Percentiles rank a stretch among this genome's conserved stretches.
Evolutionary conservation across 2,888 invertebrate genomes (phyloP).

Genomic region (Apocheima hispidaria): DNA sequence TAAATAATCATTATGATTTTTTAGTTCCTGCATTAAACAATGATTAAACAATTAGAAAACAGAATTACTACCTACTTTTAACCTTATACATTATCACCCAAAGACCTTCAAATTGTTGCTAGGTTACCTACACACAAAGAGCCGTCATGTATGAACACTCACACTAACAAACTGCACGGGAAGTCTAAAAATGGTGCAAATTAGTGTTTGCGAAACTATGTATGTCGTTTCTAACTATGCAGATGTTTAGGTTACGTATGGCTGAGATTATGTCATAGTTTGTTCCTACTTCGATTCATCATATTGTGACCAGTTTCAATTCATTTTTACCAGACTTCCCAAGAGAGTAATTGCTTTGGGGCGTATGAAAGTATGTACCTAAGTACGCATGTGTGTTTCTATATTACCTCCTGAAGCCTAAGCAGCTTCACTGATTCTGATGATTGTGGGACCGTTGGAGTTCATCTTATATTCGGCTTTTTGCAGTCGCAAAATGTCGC

Average conservation of each 20-base stretch:
- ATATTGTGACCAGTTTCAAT: no score
- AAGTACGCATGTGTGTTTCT: no score
- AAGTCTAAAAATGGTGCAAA: conserved; percentile 32
- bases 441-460: no score
- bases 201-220: conserved; percentile 23
- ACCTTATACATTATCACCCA: conserved; percentile 16
- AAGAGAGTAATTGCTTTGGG: no score
- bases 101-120: conserved; percentile 21
- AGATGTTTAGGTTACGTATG: conserved; percentile 1
- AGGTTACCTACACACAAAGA: conserved; percentile 12
- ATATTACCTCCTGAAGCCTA: no score
- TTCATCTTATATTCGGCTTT: no score
- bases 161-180: conserved; percentile 14
- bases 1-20: background rate
- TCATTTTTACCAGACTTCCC: no score
- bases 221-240: conserved; percentile 13
- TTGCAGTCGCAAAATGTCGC: no score
- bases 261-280: no score
- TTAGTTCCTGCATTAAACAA: background rate
- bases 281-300: no score
- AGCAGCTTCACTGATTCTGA: no score
- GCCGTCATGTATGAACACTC: background rate
- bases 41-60: background rate
- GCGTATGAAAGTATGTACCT: no score
- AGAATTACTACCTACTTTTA: conserved; percentile 6